A percentile compares a stretch with the other conserved stretches of the same genome.
These are phyloP conservation scores for Aphidoletes aphidimyza DNA, from an alignment of 2,888 invertebrate genomes.

Conservation along the genomic window DNA sequence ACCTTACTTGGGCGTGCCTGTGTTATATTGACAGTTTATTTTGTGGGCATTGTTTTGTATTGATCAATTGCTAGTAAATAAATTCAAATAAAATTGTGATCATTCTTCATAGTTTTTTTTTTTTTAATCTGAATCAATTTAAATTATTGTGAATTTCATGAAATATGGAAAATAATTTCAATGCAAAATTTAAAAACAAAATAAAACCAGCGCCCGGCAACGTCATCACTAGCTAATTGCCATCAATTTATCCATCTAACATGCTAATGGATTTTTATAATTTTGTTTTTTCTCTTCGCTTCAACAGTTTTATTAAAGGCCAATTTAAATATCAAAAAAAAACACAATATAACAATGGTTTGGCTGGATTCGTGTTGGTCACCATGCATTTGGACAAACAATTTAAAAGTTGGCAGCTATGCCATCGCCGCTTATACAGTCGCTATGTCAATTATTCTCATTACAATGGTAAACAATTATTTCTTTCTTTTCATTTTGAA, in stretches of 20 bases:
- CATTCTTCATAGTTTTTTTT: neutral
- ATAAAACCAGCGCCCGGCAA: neutral
- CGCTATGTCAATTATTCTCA: slow-evolving; percentile 78
- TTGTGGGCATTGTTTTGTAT: neutral
- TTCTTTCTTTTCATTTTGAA: too few species aligned
- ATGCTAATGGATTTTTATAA: slow-evolving; percentile 28
- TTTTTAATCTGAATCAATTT: neutral
- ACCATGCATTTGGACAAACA: slow-evolving; percentile 86
- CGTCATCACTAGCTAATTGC: slow-evolving; percentile 2
- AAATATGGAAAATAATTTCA: neutral
- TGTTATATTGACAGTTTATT: slow-evolving; percentile 18
- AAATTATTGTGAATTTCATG: neutral
- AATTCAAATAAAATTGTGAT: too few species aligned
- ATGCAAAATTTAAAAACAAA: neutral
- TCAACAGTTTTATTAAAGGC: neutral
- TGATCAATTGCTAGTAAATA: neutral
- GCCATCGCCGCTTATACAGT: slow-evolving; percentile 84
- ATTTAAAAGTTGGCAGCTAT: slow-evolving; percentile 79
- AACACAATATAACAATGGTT: slow-evolving; percentile 70
- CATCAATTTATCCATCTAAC: neutral
- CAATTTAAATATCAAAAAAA: too few species aligned
- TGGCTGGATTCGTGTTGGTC: slow-evolving; percentile 85
- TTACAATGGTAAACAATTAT: slow-evolving; percentile 69
- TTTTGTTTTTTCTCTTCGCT: neutral
- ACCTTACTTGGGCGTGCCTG: slow-evolving; percentile 27